Base-by-base conservation (phyloP, 1,140 invertebrate genomes). In the Cardiocondyla obscurior region DNA sequence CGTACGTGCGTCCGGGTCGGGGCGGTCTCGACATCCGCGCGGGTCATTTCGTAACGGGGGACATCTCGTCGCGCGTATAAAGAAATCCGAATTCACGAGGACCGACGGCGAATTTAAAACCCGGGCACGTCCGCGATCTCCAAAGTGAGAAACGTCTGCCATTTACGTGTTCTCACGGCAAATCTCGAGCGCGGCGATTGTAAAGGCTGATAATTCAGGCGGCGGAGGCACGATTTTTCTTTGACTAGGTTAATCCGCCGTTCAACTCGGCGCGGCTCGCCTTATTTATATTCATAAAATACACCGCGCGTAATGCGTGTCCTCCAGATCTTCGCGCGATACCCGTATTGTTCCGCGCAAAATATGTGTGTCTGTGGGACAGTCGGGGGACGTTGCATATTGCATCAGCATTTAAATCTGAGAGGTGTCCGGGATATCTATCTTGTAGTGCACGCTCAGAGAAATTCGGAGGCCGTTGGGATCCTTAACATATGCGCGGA, bases 61-160 rank as follows among this genome's bases (percentile, higher is more conserved):
- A 53, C 36, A 46, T 30, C 36, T 42, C 58, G 73, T 46, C 28
- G 42, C 16, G 22, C 33, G 33, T 36, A 55, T 79, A 79, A 79
- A 79, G 62, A 79, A 79, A 53, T 79, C 74, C 33, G 16, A 53
- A 79, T 33, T 39, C 55, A 53, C 44, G 33, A 67, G 55, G 28
- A 74, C 36, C 25, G 44, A 2, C 33, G 46, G 1, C 12, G 60
- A 77, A 30, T 77, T 79, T 42, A 42, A 12, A 79, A 12, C 22
- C 74, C 25, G 25, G 3, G 62, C 74, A 79, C 74, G 74, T 79
- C 33, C 49, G 25, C 19, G 62, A 49, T 79, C 62, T 36, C 46
- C 62, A 39, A 79, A 79, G 62, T 67, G 74, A 79, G 74, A 79
- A 79, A 79, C 62, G 74, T 79, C 74, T 79, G 74, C 46, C 62